These are phyloP conservation scores for Cantharis nigra DNA, from an alignment of 2,888 invertebrate genomes.

Conservation along the genomic window DNA sequence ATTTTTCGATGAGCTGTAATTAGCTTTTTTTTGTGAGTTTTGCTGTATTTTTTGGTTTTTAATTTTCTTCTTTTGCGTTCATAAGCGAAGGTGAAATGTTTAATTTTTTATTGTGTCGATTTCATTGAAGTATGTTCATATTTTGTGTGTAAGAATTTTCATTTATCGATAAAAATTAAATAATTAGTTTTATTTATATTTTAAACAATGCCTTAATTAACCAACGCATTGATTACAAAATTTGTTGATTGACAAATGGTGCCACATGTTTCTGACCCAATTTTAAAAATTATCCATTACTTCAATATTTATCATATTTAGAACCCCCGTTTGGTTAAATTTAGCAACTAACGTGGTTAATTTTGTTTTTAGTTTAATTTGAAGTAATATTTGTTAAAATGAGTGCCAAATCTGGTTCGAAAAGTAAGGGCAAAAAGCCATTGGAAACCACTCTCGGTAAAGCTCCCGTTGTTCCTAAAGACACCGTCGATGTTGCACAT, in stretches of 20 bases:
- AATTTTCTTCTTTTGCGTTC: neutral
- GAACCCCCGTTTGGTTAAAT: neutral
- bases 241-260: neutral
- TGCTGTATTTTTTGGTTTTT: neutral
- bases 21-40: neutral
- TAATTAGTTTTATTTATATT: neutral
- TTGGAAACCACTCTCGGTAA: conserved; percentile 48
- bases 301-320: neutral
- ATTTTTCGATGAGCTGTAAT: neutral
- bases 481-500: conserved; percentile 53
- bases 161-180: neutral
- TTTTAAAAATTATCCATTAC: neutral
- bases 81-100: neutral
- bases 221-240: neutral
- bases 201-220: neutral
- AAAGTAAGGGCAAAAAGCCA: conserved; percentile 43
- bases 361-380: neutral
- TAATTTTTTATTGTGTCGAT: neutral
- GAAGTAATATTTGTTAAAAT: conserved; percentile 6
- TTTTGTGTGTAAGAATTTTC: neutral
- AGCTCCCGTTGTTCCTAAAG: conserved; percentile 35
- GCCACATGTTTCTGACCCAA: neutral
- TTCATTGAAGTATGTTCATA: neutral
- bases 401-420: conserved; percentile 23
- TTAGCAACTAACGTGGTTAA: neutral